Base-by-base conservation (phyloP, 1,140 invertebrate genomes). In the Babylonia areolata region DNA sequence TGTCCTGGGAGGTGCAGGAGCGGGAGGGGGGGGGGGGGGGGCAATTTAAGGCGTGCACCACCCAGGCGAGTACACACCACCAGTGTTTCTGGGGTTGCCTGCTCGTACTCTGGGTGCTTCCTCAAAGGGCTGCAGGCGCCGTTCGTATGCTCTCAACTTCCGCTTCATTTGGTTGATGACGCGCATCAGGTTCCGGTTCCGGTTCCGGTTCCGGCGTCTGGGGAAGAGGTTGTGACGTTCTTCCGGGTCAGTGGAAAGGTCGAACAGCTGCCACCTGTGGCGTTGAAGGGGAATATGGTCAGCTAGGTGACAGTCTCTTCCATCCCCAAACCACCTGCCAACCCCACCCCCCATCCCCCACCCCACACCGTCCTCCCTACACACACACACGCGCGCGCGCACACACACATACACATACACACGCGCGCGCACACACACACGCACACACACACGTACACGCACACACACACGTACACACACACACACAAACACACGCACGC, bases 221-320 rank as follows among this genome's bases (percentile, higher is more conserved):
- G n/a, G 33, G 64, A 42, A 84, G 6, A 84, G 64, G 69, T 84
- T 75, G 69, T 84, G 69, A 46, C 82, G 82, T 33, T 84, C 82
- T 73, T 42, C 82, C 40, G 82, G 82, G 64, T 84, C 82, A 3
- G 39, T 17, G 5, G 2, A 9, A 20, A 84, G 31, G 69, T 84
- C 39, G 31, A 75, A 84, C 20, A 84, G 82, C 69, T 84, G 82
- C 82, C 82, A 84, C 64, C 82, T 84, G 82, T 1, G 42, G 33
- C 2, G 71, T 17, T 3, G 20, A 75, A 33, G 71, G 0, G 35
- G 31, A 28, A 35, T 1, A 39, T 78, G 35, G 0, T 1, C 11
- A 3, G 2, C 1, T 75, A 28, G 73, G 73, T 6, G 0, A 28
- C 1, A n/a, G 3, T 15, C 15, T n/a, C 20, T 33, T n/a, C n/a